phyloP scores from a whole-genome alignment of 1,140 invertebrate genomes.

The Drosophila nigromelanica region DNA sequence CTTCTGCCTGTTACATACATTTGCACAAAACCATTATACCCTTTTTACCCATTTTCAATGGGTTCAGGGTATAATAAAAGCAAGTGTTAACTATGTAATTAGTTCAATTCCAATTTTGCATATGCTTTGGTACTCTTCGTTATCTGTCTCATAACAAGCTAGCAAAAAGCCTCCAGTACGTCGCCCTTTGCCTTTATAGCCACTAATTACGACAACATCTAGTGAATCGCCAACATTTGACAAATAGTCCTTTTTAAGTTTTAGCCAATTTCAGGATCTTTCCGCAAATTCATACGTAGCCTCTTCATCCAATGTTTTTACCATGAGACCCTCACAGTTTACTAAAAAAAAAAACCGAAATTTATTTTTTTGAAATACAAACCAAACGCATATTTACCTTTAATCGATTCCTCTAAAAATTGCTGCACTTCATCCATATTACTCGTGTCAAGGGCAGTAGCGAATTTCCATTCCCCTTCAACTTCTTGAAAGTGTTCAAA shows the following conservation, averaged over 20 bases:
- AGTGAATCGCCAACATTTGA: constrained; percentile 97
- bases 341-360: constrained; percentile 73
- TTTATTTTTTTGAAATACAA: background rate
- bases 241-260: constrained; percentile 99
- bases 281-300: constrained; percentile 99
- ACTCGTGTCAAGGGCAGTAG: constrained; percentile 92
- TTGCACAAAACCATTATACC: too few species aligned
- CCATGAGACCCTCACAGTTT: constrained; percentile 99
- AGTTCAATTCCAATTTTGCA: constrained; percentile 96
- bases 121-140: constrained; percentile 95
- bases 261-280: constrained; percentile 98
- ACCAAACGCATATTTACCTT: constrained; percentile 84
- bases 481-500: constrained; percentile 90
- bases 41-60: too few species aligned
- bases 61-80: too few species aligned
- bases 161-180: constrained; percentile 98
- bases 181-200: constrained; percentile 97
- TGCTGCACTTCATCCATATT: constrained; percentile 96
- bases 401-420: constrained; percentile 98
- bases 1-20: too few species aligned
- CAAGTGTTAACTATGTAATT: background rate
- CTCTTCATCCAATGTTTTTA: constrained; percentile 96
- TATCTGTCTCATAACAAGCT: constrained; percentile 97
- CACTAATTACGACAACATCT: constrained; percentile 98
- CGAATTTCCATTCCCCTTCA: constrained; percentile 95